Evolutionary conservation across 2,888 invertebrate species (phyloP), one percentile per base, ranked within the genome.

Genomic region (Sycophila texana): DNA sequence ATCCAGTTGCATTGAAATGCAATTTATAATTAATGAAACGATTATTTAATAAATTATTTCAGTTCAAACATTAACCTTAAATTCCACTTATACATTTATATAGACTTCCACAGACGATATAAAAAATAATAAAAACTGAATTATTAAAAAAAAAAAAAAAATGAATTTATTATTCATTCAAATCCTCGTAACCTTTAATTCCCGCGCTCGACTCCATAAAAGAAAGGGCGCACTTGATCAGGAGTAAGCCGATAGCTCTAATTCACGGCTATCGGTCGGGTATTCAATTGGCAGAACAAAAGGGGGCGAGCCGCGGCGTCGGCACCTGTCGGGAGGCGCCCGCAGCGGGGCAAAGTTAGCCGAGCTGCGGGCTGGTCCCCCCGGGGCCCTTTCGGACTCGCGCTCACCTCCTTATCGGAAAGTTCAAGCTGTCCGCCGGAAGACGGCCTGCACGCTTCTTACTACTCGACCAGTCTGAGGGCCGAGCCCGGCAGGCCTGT

Each of bases 341-440:
- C 39, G 39, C 39, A 39, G 53, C 53, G 53, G n/a, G 16, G n/a
- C n/a, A 53, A 53, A 53, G 53, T 53, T n/a, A n/a, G 53, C n/a
- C 16, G 10, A 39, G 39, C 39, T 53, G n/a, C 51, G 53, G 51
- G 30, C 4, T 4, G 68, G 16, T 63, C 63, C 73, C 53, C 73
- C 30, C 53, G 63, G 63, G 73, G 73, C 53, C 26, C 73, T 55
- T 73, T 60, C 71, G 58, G 71, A 14, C 55, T 39, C 39, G 4
- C 30, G 39, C 30, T 57, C 57, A 5, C 30, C 60, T 58, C 58
- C 57, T 74, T 74, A 74, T 74, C 66, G 66, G 18, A 74, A 74
- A 74, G 74, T 74, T 74, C 47, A 49, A 39, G 61, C 26, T n/a
- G 66, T 63, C 57, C n/a, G 13, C 10, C 70, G 30, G 57, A n/a